Evolutionary conservation across 2,888 invertebrate species (phyloP).

Genomic region (Ophion slaviceki): DNA sequence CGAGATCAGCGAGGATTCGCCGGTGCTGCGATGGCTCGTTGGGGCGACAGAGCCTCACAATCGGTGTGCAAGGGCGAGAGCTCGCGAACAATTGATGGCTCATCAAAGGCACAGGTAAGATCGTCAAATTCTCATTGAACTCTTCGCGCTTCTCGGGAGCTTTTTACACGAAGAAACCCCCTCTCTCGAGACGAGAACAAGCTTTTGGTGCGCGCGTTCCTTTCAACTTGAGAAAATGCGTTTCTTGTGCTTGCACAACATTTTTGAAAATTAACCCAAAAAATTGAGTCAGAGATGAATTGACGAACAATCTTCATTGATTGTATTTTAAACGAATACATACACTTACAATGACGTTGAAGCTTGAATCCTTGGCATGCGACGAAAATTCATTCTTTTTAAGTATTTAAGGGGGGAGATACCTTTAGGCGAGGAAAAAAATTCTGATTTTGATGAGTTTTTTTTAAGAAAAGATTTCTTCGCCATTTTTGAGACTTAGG

Average conservation of each 20-base stretch:
- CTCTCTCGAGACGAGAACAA: conserved; percentile 43
- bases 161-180: conserved; percentile 51
- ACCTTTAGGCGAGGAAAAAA: too few species aligned
- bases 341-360: not conserved
- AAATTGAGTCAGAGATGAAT: not conserved
- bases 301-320: not conserved
- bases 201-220: not conserved
- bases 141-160: not conserved
- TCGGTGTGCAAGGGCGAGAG: conserved; percentile 72
- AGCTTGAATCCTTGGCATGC: too few species aligned
- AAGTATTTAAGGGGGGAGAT: too few species aligned
- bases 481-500: too few species aligned
- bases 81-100: conserved; percentile 64
- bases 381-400: too few species aligned
- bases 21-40: conserved; percentile 75
- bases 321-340: not conserved
- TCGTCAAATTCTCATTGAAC: not conserved
- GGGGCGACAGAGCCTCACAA: conserved; percentile 72
- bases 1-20: conserved; percentile 63
- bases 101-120: conserved; percentile 69
- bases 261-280: not conserved
- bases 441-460: too few species aligned
- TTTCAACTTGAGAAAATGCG: not conserved
- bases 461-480: too few species aligned
- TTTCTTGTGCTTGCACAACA: too few species aligned